Conservation (phyloP, 2,797 vertebrate genomes). For the Rhincodon typus region DNA sequence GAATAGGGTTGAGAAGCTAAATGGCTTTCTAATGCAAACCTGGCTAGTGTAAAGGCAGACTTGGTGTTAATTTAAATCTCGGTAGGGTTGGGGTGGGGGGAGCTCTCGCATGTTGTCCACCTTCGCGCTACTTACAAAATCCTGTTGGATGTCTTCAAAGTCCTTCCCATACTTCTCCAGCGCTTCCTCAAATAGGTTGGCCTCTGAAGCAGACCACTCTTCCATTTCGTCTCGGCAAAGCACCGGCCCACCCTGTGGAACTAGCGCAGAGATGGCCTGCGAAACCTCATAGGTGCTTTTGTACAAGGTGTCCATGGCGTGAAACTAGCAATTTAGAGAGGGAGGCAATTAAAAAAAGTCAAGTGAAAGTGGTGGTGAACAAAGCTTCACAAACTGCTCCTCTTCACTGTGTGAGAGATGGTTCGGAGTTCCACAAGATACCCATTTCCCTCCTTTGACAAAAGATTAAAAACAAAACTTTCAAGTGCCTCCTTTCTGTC, state of each 20-base stretch:
- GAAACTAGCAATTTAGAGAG: slow-evolving; percentile 64
- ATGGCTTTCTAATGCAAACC: not conserved
- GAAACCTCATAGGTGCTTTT: slow-evolving; percentile 85
- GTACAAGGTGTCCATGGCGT: slow-evolving; percentile 95
- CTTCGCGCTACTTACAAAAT: slow-evolving; percentile 79
- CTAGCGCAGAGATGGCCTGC: slow-evolving; percentile 86
- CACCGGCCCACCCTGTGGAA: slow-evolving; percentile 90
- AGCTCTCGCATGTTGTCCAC: not conserved
- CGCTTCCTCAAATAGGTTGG: slow-evolving; percentile 92
- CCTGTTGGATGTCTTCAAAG: slow-evolving; percentile 94
- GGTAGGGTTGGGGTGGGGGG: too few species aligned
- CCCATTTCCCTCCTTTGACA: not conserved
- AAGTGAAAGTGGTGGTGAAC: not conserved
- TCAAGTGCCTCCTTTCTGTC: not conserved
- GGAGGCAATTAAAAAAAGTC: not conserved
- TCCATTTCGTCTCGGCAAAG: slow-evolving; percentile 97
- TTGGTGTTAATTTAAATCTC: not conserved
- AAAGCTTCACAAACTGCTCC: not conserved
- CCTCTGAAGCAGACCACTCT: slow-evolving; percentile 94
- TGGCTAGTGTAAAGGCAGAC: not conserved
- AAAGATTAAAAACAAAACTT: not conserved
- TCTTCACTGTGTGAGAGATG: not conserved
- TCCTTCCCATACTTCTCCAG: slow-evolving; percentile 96
- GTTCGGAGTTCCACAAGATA: too few species aligned
- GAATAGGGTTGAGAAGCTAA: too few species aligned